Evolutionary conservation across 2,797 vertebrate species (phyloP), one percentile per base, ranked within the genome.

Genomic region (Limosa lapponica): DNA sequence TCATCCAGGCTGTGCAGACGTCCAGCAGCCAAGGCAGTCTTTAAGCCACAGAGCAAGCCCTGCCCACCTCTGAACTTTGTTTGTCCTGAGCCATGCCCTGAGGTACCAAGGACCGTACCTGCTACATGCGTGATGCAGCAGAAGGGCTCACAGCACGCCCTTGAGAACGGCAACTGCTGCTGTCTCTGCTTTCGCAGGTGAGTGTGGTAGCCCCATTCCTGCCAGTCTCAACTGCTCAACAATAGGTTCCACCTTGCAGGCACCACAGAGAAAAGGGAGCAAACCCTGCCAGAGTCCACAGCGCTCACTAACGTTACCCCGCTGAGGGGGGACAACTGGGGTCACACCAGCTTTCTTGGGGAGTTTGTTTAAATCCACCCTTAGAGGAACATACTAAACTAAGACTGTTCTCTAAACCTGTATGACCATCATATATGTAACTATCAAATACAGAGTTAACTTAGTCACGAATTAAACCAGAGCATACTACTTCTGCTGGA

Each of bases 111-210:
- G 23, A 2, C 28, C 30, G 34, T 39, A 52, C 23, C 25, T 23
- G 9, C 37, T 3, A 11, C 6, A 0, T 0, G 4, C 10, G 18
- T 4, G 27, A 22, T 11, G 23, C 30, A 12, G 49, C 27, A 17
- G 23, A 49, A 48, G 13, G 24, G 4, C 22, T 83, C 52, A 6
- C 11, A 82, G 49, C 13, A 49, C 5, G 1, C 1, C 23, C 48
- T n/a, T 2, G 11, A 23, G 17, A 73, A 27, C 0, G 5, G 13
- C 19, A n/a, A 20, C 27, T 34, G 51, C 57, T 82, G 28, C 57
- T 36, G 10, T 24, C 10, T 13, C 55, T 17, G 25, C 77, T 75
- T 70, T 4, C 3, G 1, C 48, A 48, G 13, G 2, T 2, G 3
- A 5, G 20, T 5, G 3, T 37, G 51, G 15, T 22, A 71, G 41